A percentile compares a stretch with the other conserved stretches of the same genome.
phyloP scores from a whole-genome alignment of 2,797 vertebrate species.

The Enteromius argenteus region DNA sequence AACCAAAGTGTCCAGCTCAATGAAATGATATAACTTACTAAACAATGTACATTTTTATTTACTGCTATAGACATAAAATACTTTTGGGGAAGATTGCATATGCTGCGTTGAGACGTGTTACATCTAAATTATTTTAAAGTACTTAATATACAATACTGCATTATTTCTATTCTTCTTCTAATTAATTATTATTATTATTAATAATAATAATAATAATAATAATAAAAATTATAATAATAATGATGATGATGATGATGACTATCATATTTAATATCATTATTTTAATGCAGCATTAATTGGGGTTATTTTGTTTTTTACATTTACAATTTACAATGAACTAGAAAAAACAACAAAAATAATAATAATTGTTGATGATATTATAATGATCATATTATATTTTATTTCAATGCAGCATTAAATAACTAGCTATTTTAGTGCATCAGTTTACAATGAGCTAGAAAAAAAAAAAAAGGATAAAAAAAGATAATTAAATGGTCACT shows the following conservation, averaged over 20 bases:
- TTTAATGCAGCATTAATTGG: not conserved
- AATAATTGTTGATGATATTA: not conserved
- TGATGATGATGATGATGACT: not conserved
- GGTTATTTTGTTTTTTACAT: no score
- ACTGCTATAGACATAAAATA: not conserved
- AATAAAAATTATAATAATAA: accelerated
- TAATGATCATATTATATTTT: not conserved
- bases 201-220: accelerated
- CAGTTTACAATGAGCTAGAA: not conserved
- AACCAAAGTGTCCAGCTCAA: conserved; percentile 9
- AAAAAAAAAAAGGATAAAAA: not conserved
- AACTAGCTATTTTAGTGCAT: not conserved
- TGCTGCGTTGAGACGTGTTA: not conserved
- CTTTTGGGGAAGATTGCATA: not conserved
- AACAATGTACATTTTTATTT: conserved; percentile 17
- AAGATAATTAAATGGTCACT: not conserved
- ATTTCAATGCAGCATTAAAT: not conserved
- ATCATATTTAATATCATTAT: not conserved
- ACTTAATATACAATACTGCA: not conserved
- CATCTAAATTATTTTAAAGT: not conserved
- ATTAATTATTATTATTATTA: not conserved
- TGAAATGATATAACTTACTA: conserved; percentile 4
- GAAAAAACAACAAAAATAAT: not conserved
- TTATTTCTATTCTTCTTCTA: not conserved
- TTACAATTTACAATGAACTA: no score